These are phyloP conservation scores for Anguilla obscura DNA, from an alignment of 2,797 vertebrate species.

Conservation along the genomic window DNA sequence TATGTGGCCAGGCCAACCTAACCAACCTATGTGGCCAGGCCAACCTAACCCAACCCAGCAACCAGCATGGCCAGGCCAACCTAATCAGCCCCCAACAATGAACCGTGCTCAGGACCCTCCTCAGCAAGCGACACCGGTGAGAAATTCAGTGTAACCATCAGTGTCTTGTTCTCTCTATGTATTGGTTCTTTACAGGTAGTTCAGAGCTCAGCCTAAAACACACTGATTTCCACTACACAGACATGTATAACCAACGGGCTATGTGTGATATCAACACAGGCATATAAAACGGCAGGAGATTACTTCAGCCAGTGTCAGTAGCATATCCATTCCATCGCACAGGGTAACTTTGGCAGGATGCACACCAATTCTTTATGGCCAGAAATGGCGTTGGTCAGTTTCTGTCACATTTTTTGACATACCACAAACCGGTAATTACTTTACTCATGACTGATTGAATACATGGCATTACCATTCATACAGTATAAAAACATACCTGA, in stretches of 20 bases:
- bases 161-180: background rate
- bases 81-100: conserved; percentile 1
- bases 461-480: too few relatives aligned
- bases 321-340: background rate
- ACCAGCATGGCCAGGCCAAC: conserved; percentile 31
- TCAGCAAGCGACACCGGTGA: conserved; percentile 40
- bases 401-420: background rate
- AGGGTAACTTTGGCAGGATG: background rate
- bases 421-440: background rate
- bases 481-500: too few relatives aligned
- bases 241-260: background rate
- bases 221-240: background rate
- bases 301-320: background rate
- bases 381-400: background rate
- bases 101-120: conserved; percentile 3
- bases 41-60: background rate
- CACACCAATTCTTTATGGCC: background rate
- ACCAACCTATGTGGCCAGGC: conserved; percentile 5
- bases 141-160: background rate
- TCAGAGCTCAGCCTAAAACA: background rate
- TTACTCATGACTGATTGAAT: background rate
- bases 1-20: conserved; percentile 17
- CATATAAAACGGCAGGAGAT: background rate
- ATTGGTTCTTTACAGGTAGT: background rate
- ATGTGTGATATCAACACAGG: background rate